Evolutionary conservation across 2,888 invertebrate species (phyloP), one percentile per base, ranked within the genome.

Genomic region (Microctonus hyperodae): DNA sequence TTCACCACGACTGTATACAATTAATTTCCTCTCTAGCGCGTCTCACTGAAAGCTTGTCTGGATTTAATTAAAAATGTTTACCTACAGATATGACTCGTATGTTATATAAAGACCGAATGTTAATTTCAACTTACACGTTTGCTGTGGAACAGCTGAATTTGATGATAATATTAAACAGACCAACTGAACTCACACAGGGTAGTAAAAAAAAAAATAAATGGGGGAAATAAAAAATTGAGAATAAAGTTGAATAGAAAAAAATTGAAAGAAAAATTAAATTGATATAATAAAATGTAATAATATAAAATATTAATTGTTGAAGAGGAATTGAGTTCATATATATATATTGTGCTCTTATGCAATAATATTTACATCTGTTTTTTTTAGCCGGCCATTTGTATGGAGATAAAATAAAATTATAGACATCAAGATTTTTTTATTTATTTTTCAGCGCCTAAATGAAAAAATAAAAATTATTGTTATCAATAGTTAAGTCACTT

Each of bases 61-160:
- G 60, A 70, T 72, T 72, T 70, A 69, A 72, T 72, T 70, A 72
- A 72, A 72, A 72, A 70, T 69, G 69, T 72, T 70, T 69, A 67
- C 64, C 69, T 69, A 63, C 68, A 60, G 61, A 61, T 66, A 65
- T 69, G 69, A 67, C 64, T 63, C 50, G 48, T 31, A 28, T 28
- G 7, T 28, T 5, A 5, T 5, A 28, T 35, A 44, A 57, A 51
- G 66, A 37, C 53, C 70, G 69, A 62, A 69, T 70, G 72, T 61
- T 69, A 61, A 50, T 51, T 61, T 51, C 22, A 10, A 20, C 28
- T 28, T 59, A 28, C 28, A 28, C 28, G 28, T 28, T 28, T 28
- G 28, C 4, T 28, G 28, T 28, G 28, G 59, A 28, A 28, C 28
- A 10, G 51, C 9, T 51, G 61, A 51, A 61, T 61, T 28, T 16